These are phyloP conservation scores for Cyprinodon brontotheroides DNA, from an alignment of 2,113 vertebrate genomes.

Conservation along the genomic window DNA sequence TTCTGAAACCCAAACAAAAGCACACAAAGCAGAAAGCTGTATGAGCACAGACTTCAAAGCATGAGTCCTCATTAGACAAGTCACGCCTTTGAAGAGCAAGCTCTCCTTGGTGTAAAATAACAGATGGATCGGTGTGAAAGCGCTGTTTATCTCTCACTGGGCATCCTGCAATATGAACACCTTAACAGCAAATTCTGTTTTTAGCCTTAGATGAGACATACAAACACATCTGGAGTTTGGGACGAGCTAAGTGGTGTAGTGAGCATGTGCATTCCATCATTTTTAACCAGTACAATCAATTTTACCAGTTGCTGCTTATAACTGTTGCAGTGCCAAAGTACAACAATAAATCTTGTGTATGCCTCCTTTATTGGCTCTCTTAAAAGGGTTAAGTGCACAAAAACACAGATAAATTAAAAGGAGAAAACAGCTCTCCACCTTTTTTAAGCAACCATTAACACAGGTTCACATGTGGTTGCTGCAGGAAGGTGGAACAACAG, in stretches of 20 bases:
- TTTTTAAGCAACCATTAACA: background rate
- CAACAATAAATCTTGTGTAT: slow-evolving; percentile 32
- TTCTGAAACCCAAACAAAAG: slow-evolving; percentile 53
- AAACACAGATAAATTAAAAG: background rate
- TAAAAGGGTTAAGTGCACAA: background rate
- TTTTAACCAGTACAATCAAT: slow-evolving; percentile 36
- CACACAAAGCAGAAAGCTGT: slow-evolving; percentile 54
- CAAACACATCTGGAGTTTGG: slow-evolving; percentile 10
- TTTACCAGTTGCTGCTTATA: slow-evolving; percentile 19
- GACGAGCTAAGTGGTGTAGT: slow-evolving; percentile 19
- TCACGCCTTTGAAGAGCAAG: slow-evolving; percentile 59
- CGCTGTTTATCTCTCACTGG: slow-evolving; percentile 29
- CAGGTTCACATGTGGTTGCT: background rate
- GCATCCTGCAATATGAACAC: slow-evolving; percentile 44
- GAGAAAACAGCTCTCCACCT: background rate
- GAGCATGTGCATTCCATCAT: background rate
- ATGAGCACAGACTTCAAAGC: slow-evolving; percentile 67
- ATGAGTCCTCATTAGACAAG: slow-evolving; percentile 54
- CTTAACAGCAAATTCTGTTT: slow-evolving; percentile 43
- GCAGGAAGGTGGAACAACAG: background rate
- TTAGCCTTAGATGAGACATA: slow-evolving; percentile 32
- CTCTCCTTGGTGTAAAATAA: slow-evolving; percentile 54
- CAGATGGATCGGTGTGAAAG: slow-evolving; percentile 50
- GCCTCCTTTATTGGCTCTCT: slow-evolving; percentile 41
- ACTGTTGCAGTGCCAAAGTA: background rate